Percentiles rank a stretch among this genome's conserved stretches.
Evolutionary conservation across 2,888 invertebrate genomes (phyloP).

Genomic region (Pandemis cinnamomeana): DNA sequence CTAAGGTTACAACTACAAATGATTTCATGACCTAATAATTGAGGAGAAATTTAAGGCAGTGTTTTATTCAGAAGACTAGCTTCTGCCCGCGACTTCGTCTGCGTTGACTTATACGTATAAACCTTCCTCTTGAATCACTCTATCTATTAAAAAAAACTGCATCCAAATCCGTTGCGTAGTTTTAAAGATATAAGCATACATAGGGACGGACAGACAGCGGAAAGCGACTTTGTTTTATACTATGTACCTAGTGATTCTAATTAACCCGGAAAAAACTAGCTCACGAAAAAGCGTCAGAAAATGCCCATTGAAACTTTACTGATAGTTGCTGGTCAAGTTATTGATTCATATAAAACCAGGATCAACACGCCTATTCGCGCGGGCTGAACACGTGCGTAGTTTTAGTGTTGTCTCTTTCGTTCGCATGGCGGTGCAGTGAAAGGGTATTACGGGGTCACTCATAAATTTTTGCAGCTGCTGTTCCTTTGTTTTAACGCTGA

Average conservation of each 20-base stretch:
- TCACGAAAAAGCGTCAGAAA: slow-evolving; percentile 17
- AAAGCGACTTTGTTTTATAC: no score
- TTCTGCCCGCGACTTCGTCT: no score
- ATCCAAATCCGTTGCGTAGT: no score
- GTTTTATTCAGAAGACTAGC: no score
- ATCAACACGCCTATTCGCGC: slow-evolving; percentile 15
- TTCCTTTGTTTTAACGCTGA: slow-evolving; percentile 30
- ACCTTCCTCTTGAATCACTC: no score
- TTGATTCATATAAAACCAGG: slow-evolving; percentile 37
- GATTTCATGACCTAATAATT: no score
- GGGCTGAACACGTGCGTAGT: slow-evolving; percentile 7
- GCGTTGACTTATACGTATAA: no score
- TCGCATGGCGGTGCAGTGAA: slow-evolving; percentile 20
- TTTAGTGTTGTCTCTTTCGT: slow-evolving; percentile 23
- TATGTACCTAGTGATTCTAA: background rate
- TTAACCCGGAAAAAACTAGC: background rate
- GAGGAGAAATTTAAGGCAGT: no score
- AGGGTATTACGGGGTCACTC: slow-evolving; percentile 18
- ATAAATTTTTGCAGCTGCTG: slow-evolving; percentile 13
- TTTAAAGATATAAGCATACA: no score
- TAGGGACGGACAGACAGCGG: no score
- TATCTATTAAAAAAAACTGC: no score
- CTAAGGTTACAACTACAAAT: no score
- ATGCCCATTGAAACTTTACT: slow-evolving; percentile 24
- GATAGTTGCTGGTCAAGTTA: slow-evolving; percentile 40